Conservation (phyloP, 2,797 vertebrate species). For the Hylomyscus alleni region DNA sequence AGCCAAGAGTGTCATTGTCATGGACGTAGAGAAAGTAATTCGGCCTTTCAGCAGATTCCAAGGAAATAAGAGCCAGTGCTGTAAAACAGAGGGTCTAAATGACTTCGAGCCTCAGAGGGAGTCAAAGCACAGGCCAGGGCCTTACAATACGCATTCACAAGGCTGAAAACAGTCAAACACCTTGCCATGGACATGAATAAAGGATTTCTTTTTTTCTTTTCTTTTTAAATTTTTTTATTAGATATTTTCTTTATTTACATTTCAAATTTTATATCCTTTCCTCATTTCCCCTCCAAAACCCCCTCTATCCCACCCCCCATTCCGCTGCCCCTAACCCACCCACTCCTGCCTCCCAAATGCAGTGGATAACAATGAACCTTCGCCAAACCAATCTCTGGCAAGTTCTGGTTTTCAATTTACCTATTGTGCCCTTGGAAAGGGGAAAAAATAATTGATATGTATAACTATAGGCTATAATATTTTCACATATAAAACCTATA, state of each 20-base stretch:
- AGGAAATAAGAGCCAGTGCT: conserved; percentile 94
- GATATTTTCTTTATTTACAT: no score
- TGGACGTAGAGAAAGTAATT: conserved; percentile 96
- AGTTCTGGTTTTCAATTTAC: conserved; percentile 35
- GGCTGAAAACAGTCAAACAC: not conserved
- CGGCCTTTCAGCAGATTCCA: conserved; percentile 98
- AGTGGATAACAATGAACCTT: not conserved
- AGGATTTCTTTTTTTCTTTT: not conserved
- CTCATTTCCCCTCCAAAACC: no score
- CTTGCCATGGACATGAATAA: not conserved
- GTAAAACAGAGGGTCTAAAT: conserved; percentile 56
- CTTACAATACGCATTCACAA: not conserved
- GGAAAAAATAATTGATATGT: not conserved
- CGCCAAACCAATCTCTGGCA: not conserved
- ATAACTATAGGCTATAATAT: conserved; percentile 9
- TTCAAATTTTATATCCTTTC: no score
- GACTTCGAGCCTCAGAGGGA: not conserved
- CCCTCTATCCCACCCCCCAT: no score
- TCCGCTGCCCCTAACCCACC: no score
- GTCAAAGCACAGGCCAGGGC: not conserved
- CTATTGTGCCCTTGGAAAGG: not conserved
- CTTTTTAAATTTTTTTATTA: no score
- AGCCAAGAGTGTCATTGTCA: conserved; percentile 88
- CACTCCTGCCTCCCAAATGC: not conserved
- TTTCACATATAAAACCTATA: conserved; percentile 44